Percentiles rank a stretch among this genome's conserved stretches.
These are phyloP conservation scores for Atta colombica DNA, from an alignment of 1,140 invertebrate species.

Conservation along the genomic window DNA sequence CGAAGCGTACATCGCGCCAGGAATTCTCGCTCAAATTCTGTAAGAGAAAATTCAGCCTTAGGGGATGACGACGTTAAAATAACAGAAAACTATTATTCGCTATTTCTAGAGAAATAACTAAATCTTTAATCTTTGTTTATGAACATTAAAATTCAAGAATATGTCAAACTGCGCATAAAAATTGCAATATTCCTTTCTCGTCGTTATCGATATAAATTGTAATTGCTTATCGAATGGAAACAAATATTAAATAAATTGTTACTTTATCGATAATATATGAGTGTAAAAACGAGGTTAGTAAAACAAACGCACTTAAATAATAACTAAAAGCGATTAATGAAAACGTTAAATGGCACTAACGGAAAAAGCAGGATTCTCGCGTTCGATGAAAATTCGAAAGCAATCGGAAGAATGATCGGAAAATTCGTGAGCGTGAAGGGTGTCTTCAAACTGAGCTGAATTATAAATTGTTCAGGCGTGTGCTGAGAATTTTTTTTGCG, in stretches of 20 bases:
- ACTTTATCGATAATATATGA: not conserved
- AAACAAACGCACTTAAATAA: conserved; percentile 25
- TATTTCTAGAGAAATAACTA: not conserved
- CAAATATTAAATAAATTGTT: conserved; percentile 16
- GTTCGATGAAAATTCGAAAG: not conserved
- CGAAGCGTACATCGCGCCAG: not conserved
- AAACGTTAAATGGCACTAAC: not conserved
- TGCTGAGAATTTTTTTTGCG: conserved; percentile 37
- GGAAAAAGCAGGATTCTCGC: not conserved
- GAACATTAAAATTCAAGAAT: not conserved
- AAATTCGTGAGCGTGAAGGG: not conserved
- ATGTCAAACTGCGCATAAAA: not conserved
- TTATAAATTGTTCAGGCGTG: conserved; percentile 24
- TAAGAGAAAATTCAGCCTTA: not conserved
- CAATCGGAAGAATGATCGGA: not conserved
- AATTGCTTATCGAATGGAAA: not conserved
- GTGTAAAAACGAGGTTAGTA: not conserved
- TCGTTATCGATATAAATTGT: not conserved
- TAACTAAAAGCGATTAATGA: conserved; percentile 5
- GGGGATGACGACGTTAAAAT: not conserved
- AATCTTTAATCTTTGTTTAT: not conserved
- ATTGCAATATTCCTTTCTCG: not conserved
- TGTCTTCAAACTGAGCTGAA: conserved; percentile 18
- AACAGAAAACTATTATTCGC: not conserved
- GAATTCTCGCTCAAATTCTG: not conserved